Percentiles rank a stretch among this genome's conserved stretches.
phyloP scores from a whole-genome alignment of 1,140 invertebrate genomes.

The Ganaspis sp. region DNA sequence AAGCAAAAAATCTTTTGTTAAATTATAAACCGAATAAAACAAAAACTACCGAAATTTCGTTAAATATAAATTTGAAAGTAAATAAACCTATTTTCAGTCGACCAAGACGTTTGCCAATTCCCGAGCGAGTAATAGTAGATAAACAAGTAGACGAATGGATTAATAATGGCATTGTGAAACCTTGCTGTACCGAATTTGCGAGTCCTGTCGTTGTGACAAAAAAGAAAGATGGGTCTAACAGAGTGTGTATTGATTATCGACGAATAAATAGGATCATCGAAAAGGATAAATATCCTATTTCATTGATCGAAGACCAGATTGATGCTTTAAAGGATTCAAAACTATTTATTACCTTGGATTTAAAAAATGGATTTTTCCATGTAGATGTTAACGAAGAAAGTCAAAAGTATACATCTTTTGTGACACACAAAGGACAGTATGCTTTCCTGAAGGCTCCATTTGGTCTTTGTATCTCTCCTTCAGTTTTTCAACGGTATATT shows the following conservation, averaged over 20 bases:
- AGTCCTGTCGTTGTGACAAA: conserved; percentile 65
- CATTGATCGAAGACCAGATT: conserved; percentile 65
- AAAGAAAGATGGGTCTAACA: conserved; percentile 69
- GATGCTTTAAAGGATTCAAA: conserved; percentile 37
- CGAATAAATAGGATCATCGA: conserved; percentile 69
- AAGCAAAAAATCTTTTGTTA: neutral
- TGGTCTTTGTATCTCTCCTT: no score
- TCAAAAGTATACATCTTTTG: no score
- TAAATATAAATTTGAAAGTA: neutral
- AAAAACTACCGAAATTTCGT: neutral
- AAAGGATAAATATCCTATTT: conserved; percentile 72
- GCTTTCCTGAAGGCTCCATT: neutral
- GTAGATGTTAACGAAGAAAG: no score
- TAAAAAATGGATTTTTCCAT: no score
- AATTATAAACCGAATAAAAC: neutral
- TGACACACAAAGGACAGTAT: no score
- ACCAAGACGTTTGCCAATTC: neutral
- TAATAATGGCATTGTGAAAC: neutral
- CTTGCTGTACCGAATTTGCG: conserved; percentile 61
- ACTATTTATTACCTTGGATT: conserved; percentile 46
- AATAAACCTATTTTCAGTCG: neutral
- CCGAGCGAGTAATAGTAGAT: neutral
- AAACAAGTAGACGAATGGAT: neutral
- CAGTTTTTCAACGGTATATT: no score
- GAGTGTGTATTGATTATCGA: conserved; percentile 75